Base-by-base conservation (phyloP, 1,140 invertebrate genomes). In the Archivesica marissinica region DNA sequence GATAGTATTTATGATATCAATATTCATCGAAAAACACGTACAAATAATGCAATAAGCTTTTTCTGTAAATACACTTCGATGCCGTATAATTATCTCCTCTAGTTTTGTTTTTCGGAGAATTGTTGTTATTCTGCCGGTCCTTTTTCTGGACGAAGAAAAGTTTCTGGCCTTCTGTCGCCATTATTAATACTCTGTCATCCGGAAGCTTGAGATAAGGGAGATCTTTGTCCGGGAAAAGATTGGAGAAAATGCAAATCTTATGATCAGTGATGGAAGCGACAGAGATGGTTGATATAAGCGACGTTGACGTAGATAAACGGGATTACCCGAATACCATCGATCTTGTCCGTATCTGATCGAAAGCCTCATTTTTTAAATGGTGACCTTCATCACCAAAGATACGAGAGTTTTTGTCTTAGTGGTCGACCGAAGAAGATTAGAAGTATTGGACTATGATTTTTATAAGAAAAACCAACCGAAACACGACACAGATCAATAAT, bases 111-210 rank as follows among this genome's bases (percentile, higher is more conserved):
- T 11, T 11, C 20, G 20, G 11, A 50, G 44, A 50, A 50, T n/a
- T n/a, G 20, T 50, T 11, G 20, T 50, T 50, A 11, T 11, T 50
- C 9, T 11, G 44, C 44, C 20, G 9, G 38, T 41, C 25, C 2
- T 66, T 13, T 72, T 7, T 47, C 44, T 30, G 11, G 30, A 25
- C 6, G n/a, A 50, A n/a, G 28, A 72, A 47, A 72, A 28, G 4
- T 28, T 50, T 30, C 4, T 28, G 68, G 23, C 68, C 41, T 47
- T 72, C 33, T 50, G 50, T 39, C 74, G 54, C 50, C 47, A 76
- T 76, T 76, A 52, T 76, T 76, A 76, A 76, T 76, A n/a, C 54
- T 41, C 74, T 59, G 74, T 76, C 74, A 76, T 52, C 74, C 54
- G 74, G 74, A 76, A 76, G 74, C 41, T 56, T 59, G 52, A 33